Evolutionary conservation across 2,113 vertebrate genomes (phyloP).

Genomic region (Tupaia tana): DNA sequence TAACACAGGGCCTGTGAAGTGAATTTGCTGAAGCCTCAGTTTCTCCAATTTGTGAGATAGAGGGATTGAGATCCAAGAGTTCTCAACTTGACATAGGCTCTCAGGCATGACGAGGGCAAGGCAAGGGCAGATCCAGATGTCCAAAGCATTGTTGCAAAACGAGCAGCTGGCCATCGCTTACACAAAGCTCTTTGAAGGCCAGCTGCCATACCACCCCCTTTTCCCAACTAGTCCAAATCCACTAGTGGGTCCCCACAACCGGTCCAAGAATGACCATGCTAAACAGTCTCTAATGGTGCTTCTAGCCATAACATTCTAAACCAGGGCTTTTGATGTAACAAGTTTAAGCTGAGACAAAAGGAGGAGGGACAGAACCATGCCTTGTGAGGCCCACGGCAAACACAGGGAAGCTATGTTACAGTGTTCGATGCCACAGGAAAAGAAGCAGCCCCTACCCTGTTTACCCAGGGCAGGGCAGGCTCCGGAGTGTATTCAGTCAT

Average conservation of each 20-base stretch:
- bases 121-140: conserved; percentile 26
- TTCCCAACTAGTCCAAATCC: not conserved
- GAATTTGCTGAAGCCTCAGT: not conserved
- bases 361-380: not conserved
- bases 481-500: not conserved
- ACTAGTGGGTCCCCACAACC: not conserved
- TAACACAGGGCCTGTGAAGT: not conserved
- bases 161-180: not conserved
- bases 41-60: conserved; percentile 55
- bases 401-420: not conserved
- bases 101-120: not conserved
- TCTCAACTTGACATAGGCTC: not conserved
- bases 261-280: not conserved
- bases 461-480: not conserved
- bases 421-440: not conserved
- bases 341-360: conserved; percentile 38
- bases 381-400: conserved; percentile 34
- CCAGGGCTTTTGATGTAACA: conserved; percentile 36
- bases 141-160: not conserved
- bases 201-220: not conserved
- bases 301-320: conserved; percentile 37
- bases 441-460: not conserved
- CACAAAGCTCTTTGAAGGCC: not conserved
- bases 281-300: not conserved
- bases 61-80: not conserved